Evolutionary conservation across 2,113 vertebrate species (phyloP), one percentile per base, ranked within the genome.

Genomic region (Rhadina sibilatrix): DNA sequence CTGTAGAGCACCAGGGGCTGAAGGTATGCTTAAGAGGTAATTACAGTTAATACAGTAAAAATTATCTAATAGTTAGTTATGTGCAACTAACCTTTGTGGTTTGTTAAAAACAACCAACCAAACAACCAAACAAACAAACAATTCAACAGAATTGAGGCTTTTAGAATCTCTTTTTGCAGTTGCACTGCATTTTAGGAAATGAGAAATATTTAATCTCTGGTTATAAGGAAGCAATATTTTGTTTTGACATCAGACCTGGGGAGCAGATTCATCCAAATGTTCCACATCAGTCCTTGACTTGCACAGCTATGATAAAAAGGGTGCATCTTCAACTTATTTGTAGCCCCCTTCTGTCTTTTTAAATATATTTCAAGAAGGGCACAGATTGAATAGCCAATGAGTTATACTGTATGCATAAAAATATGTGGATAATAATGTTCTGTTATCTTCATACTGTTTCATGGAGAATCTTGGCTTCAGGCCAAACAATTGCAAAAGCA

Each of bases 401-500:
- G 8, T 74, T 81, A 68, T 7, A 31, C 24, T 49, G 12, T 33
- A 52, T 44, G 44, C 47, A 70, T 69, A 66, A 88, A 93, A 90
- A 54, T 44, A 61, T 20, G 47, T 37, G 12, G 68, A 30, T 88
- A 76, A 83, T 47, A 89, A 66, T 82, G 53, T 65, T 87, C 35
- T 78, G 60, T 30, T 16, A 75, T 77, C 54, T 88, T 52, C 60
- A 70, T 33, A 47, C 33, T 88, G 54, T 66, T 89, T 81, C 56
- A 42, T 33, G 20, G 27, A 65, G 16, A 78, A 78, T 31, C 25
- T 16, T 84, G 85, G 71, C 61, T 75, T 77, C 47, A 57, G 82
- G 52, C 54, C 87, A 93, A 91, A 69, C 46, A 76, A 94, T 63
- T 77, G 74, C 64, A 80, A 80, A 88, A 89, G 46, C 54, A 94